Evolutionary conservation across 1,140 invertebrate genomes (phyloP).

Genomic region (Kradibia gibbosae): DNA sequence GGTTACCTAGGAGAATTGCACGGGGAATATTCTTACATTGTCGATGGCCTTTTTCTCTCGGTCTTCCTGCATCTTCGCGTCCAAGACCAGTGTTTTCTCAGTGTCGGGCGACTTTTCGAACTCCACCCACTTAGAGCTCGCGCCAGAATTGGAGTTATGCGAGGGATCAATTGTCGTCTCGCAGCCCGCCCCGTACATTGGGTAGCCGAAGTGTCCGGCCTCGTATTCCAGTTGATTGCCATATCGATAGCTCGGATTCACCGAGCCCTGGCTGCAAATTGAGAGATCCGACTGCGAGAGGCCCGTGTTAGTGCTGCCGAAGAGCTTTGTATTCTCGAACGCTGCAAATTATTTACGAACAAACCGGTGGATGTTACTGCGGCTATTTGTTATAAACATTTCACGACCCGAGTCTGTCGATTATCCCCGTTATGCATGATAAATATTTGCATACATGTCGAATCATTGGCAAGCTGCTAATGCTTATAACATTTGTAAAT

Average conservation of each 20-base stretch:
- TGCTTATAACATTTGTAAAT: too few species aligned
- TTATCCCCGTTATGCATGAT: too few species aligned
- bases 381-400: too few species aligned
- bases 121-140: conserved; percentile 67
- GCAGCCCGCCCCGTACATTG: conserved; percentile 67
- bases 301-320: conserved; percentile 77
- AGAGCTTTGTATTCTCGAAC: conserved; percentile 66
- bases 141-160: not conserved
- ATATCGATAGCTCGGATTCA: conserved; percentile 82
- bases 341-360: conserved; percentile 55
- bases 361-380: too few species aligned
- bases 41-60: conserved; percentile 68
- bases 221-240: conserved; percentile 85
- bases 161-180: not conserved
- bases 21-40: conserved; percentile 54
- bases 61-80: conserved; percentile 58
- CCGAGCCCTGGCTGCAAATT: conserved; percentile 79
- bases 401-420: too few species aligned
- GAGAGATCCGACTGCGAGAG: conserved; percentile 84
- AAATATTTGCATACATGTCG: too few species aligned
- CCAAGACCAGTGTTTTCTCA: conserved; percentile 65
- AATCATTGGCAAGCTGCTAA: too few species aligned
- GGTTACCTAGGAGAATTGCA: too few species aligned
- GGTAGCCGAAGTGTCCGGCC: conserved; percentile 80
- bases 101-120: conserved; percentile 70